Evolutionary conservation across 2,113 vertebrate genomes (phyloP), one percentile per base, ranked within the genome.

Genomic region (Terrapene triunguis): DNA sequence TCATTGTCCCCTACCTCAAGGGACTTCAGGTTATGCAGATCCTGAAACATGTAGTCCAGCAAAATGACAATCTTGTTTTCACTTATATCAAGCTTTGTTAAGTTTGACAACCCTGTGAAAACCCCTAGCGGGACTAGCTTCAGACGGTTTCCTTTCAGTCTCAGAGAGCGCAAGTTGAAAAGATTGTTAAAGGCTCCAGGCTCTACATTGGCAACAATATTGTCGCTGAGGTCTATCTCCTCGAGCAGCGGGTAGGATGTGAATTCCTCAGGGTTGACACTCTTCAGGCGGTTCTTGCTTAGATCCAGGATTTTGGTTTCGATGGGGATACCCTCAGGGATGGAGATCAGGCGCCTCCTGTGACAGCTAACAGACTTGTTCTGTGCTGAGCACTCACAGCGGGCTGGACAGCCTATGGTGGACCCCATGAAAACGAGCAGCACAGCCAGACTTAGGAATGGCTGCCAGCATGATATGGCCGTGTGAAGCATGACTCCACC

Each of bases 11-110:
- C 99, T 85, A 99, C 99, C 96, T 99, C 99, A 87, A 99, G 98
- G 96, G 98, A 99, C 96, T 98, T 99, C 54, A 99, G 98, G 97
- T 99, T 99, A 98, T 99, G 99, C 90, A 99, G 97, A 96, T 99
- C 99, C 98, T 99, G 99, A 96, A 99, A 99, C 99, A 99, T 99
- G 94, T 99, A 99, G 98, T 99, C 99, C 95, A 99, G 98, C 86
- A 99, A 98, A 96, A 99, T 99, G 92, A 99, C 99, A 51, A 99
- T 99, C 97, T 99, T 99, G 96, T 99, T 99, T 98, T 99, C 99
- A 94, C 99, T 99, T 96, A 99, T 99, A 98, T 99, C 99, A 35
- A 99, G 99, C 87, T 98, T 98, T 53, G 99, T 99, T 95, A 99
- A 98, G 96, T 99, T 99, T 83, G 99, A 98, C 92, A 99, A 97